A percentile compares a stretch with the other conserved stretches of the same genome.
phyloP scores from a whole-genome alignment of 2,888 invertebrate genomes.

The Ellobium chinense region DNA sequence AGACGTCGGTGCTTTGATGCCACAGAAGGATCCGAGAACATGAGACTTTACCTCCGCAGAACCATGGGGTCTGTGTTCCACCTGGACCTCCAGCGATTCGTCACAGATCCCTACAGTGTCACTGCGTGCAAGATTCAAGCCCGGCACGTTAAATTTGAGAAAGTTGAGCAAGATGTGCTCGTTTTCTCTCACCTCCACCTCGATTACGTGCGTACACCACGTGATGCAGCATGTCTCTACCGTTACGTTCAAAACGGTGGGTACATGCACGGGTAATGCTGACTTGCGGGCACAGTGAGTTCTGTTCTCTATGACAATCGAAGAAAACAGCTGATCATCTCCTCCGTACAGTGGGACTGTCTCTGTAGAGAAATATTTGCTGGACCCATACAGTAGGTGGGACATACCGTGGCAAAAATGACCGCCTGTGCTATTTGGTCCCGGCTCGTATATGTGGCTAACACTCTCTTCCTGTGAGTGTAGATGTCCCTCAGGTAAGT shows the following conservation, averaged over 20 bases:
- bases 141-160: slow-evolving; percentile 25
- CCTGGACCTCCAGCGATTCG: neutral
- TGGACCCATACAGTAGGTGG: neutral
- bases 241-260: slow-evolving; percentile 17
- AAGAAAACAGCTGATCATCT: neutral
- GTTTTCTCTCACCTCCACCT: neutral
- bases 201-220: neutral
- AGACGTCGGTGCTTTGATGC: slow-evolving; percentile 28
- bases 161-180: slow-evolving; percentile 31
- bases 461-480: too few species aligned
- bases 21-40: slow-evolving; percentile 25
- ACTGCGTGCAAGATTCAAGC: slow-evolving; percentile 12
- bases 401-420: neutral
- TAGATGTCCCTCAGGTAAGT: too few species aligned
- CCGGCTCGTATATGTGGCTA: too few species aligned
- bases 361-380: neutral
- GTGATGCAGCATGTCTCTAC: slow-evolving; percentile 38
- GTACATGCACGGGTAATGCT: neutral
- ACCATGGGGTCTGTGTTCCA: neutral
- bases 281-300: neutral
- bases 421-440: neutral
- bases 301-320: slow-evolving; percentile 16
- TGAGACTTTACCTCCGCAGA: neutral
- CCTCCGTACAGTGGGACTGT: neutral
- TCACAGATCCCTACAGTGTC: slow-evolving; percentile 9